These are phyloP conservation scores for Heliothis virescens DNA, from an alignment of 1,140 invertebrate species.

Conservation along the genomic window DNA sequence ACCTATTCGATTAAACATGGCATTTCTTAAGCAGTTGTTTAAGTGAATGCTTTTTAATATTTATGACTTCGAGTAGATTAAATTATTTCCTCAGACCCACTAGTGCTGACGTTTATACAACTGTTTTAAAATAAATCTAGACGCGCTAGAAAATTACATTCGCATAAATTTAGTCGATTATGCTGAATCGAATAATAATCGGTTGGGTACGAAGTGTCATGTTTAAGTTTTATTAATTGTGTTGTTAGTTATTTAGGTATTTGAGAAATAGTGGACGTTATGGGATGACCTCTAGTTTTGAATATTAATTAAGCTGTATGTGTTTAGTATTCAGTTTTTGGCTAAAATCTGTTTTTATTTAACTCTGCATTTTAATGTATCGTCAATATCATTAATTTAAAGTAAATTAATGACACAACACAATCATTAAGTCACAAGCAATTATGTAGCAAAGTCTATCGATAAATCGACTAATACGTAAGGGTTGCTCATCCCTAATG, in stretches of 20 bases:
- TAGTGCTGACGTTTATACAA: conserved; percentile 74
- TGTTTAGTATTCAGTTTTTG: too few relatives aligned
- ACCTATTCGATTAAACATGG: conserved; percentile 1
- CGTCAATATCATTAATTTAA: too few relatives aligned
- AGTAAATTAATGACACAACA: too few relatives aligned
- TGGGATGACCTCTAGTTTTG: too few relatives aligned
- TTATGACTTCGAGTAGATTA: conserved; percentile 74
- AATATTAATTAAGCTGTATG: too few relatives aligned
- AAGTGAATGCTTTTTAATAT: conserved; percentile 74
- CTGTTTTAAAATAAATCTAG: conserved; percentile 68
- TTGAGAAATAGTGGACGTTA: too few relatives aligned
- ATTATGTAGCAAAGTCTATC: background rate
- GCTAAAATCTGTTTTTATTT: too few relatives aligned
- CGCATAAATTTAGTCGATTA: conserved; percentile 35
- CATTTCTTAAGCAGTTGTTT: conserved; percentile 61
- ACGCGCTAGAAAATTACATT: conserved; percentile 15
- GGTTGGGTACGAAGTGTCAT: background rate
- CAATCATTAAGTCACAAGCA: too few relatives aligned
- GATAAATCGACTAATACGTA: conserved; percentile 14
- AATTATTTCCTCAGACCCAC: conserved; percentile 71
- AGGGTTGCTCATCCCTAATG: conserved; percentile 1
- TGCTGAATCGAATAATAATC: conserved; percentile 17
- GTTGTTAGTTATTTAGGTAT: background rate
- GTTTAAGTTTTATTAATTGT: conserved; percentile 1
- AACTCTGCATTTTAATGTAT: too few relatives aligned